A percentile compares a stretch with the other conserved stretches of the same genome.
Conservation (phyloP, 2,113 vertebrate genomes). For the Eudyptes chrysolophus region DNA sequence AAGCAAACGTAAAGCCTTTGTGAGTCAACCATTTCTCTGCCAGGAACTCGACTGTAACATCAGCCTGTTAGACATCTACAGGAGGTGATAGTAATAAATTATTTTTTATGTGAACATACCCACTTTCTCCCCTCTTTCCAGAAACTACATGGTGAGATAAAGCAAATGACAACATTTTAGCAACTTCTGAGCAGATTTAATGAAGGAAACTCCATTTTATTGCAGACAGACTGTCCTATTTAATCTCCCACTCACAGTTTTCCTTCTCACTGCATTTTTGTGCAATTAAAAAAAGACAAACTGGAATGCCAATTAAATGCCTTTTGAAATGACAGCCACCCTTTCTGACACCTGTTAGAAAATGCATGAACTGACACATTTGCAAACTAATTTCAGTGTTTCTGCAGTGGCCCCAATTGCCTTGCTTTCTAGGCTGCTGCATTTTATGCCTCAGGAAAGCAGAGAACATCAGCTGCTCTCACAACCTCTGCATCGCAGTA, state of each 20-base stretch:
- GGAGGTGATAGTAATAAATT: background rate
- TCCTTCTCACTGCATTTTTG: slow-evolving; percentile 29
- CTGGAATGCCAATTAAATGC: slow-evolving; percentile 30
- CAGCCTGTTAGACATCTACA: background rate
- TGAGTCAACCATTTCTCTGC: background rate
- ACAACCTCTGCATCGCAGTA: accelerated
- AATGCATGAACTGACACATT: slow-evolving; percentile 25
- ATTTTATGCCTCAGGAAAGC: background rate
- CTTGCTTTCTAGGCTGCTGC: background rate
- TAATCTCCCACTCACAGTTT: slow-evolving; percentile 6
- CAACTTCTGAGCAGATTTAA: slow-evolving; percentile 11
- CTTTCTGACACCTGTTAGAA: slow-evolving; percentile 16
- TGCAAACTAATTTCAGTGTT: background rate
- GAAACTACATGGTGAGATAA: background rate
- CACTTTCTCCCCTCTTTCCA: background rate
- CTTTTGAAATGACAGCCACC: background rate
- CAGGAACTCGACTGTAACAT: background rate
- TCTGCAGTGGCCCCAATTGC: background rate
- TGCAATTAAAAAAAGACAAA: slow-evolving; percentile 51
- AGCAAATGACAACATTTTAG: background rate
- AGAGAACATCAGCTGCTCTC: background rate
- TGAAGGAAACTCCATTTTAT: slow-evolving; percentile 19
- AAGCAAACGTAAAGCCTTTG: background rate
- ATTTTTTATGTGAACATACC: background rate
- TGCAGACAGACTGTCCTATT: slow-evolving; percentile 31